Conservation (phyloP, 2,113 vertebrate species). For the Sialia sialis region DNA sequence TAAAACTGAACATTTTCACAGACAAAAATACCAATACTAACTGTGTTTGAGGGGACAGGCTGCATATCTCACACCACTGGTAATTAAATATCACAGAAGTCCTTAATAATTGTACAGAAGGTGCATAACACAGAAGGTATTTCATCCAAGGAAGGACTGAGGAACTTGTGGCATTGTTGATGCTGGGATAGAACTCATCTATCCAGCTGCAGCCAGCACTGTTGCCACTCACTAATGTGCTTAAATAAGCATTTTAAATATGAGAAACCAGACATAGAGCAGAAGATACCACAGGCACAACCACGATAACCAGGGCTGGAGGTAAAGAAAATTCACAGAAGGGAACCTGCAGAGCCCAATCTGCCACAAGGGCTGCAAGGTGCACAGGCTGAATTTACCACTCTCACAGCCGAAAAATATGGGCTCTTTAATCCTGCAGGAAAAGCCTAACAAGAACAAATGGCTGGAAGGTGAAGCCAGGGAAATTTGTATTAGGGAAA, state of each 20-base stretch:
- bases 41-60: neutral
- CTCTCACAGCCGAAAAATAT: fast-evolving
- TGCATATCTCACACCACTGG: neutral
- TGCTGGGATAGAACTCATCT: neutral
- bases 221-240: neutral
- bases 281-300: neutral
- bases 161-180: fast-evolving
- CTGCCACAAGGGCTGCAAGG: neutral
- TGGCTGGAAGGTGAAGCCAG: neutral
- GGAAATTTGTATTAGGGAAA: neutral
- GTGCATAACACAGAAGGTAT: neutral
- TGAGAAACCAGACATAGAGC: neutral
- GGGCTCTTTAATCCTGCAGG: neutral
- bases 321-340: neutral
- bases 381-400: neutral
- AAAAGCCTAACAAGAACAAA: neutral
- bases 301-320: neutral
- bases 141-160: neutral
- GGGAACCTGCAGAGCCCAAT: neutral
- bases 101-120: neutral
- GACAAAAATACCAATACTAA: conserved; percentile 9
- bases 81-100: neutral
- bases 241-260: neutral
- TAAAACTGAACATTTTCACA: neutral
- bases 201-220: neutral